phyloP scores from a whole-genome alignment of 2,113 vertebrate species.

The Ictalurus punctatus region DNA sequence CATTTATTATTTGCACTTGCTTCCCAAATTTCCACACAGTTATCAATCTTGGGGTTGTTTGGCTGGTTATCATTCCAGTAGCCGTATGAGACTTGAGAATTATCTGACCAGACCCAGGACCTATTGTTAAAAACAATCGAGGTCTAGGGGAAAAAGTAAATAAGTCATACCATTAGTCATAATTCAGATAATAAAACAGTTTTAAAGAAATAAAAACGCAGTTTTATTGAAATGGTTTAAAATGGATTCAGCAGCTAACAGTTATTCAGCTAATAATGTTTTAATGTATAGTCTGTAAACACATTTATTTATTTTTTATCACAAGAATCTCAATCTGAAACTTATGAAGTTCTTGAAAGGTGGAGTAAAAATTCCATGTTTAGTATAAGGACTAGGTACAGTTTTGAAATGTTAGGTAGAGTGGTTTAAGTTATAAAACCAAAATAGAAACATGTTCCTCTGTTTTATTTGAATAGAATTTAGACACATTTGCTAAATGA shows the following conservation, averaged over 20 bases:
- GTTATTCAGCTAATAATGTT: too few relatives aligned
- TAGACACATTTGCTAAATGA: neutral
- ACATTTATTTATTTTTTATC: neutral
- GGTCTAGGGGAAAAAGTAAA: neutral
- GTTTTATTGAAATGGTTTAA: too few relatives aligned
- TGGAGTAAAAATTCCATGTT: neutral
- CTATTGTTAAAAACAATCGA: neutral
- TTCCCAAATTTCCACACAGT: neutral
- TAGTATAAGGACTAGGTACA: too few relatives aligned
- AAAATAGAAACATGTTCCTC: too few relatives aligned
- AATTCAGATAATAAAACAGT: neutral
- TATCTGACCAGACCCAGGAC: constrained; percentile 16
- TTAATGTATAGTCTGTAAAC: too few relatives aligned
- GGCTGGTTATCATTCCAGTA: neutral
- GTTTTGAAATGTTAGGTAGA: too few relatives aligned
- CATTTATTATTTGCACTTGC: neutral
- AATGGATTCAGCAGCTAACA: too few relatives aligned
- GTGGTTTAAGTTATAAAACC: neutral
- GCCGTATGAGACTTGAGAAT: neutral
- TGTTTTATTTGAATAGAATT: too few relatives aligned
- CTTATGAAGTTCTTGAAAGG: neutral
- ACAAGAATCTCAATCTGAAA: neutral
- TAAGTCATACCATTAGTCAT: neutral
- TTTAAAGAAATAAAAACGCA: too few relatives aligned
- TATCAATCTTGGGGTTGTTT: neutral